A percentile compares a stretch with the other conserved stretches of the same genome.
Conservation (phyloP, 1,140 invertebrate genomes). For the Cyclina sinensis region DNA sequence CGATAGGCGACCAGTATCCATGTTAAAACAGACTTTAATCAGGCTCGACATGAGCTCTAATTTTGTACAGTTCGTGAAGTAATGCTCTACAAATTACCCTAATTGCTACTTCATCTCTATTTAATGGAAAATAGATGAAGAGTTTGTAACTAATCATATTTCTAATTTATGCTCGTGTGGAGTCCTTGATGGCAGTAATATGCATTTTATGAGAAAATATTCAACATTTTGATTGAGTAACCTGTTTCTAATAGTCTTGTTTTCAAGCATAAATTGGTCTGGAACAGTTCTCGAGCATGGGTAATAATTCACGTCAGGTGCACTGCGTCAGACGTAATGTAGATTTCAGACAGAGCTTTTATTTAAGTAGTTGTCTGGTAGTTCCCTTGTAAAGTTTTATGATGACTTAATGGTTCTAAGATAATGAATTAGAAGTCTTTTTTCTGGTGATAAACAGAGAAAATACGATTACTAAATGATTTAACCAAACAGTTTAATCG, state of each 20-base stretch:
- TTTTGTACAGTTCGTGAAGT: conserved; percentile 33
- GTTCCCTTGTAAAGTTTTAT: background rate
- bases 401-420: background rate
- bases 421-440: background rate
- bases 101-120: conserved; percentile 64
- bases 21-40: conserved; percentile 44
- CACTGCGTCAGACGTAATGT: background rate
- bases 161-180: conserved; percentile 65
- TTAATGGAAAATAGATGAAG: conserved; percentile 69
- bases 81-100: conserved; percentile 61
- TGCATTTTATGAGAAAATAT: conserved; percentile 62
- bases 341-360: background rate
- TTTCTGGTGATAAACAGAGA: too few species aligned
- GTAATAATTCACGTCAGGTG: conserved; percentile 30
- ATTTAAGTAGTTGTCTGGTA: background rate
- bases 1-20: conserved; percentile 44
- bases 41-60: conserved; percentile 26
- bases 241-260: conserved; percentile 50
- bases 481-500: too few species aligned
- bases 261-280: conserved; percentile 35
- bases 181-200: conserved; percentile 42
- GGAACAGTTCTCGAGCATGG: background rate
- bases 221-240: conserved; percentile 63
- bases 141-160: conserved; percentile 55
- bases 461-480: too few species aligned